Percentiles rank a stretch among this genome's conserved stretches.
phyloP scores from a whole-genome alignment of 2,888 invertebrate genomes.

The Corbicula japonica region DNA sequence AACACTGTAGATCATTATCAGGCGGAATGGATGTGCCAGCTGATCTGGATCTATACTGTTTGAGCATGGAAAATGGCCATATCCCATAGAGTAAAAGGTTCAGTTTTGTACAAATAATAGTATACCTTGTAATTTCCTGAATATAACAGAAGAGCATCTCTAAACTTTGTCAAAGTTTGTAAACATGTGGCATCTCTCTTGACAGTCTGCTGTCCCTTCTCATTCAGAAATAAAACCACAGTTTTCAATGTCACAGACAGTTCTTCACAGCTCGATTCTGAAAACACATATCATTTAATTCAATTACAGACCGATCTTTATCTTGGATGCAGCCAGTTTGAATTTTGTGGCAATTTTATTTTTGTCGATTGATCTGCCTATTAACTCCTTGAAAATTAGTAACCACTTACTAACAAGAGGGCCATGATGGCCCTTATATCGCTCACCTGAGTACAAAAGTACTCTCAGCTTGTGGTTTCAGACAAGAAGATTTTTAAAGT shows the following conservation, averaged over 20 bases:
- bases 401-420: too few relatives aligned
- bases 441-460: too few relatives aligned
- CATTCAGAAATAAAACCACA: conserved; percentile 26
- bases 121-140: conserved; percentile 4
- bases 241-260: conserved; percentile 9
- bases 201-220: conserved; percentile 3
- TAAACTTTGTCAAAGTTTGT: not conserved
- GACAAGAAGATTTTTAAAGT: too few relatives aligned
- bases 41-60: not conserved
- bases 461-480: too few relatives aligned
- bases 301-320: too few relatives aligned
- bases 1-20: not conserved
- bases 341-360: too few relatives aligned
- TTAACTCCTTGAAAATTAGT: too few relatives aligned
- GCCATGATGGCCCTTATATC: too few relatives aligned
- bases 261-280: not conserved
- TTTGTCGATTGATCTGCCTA: too few relatives aligned
- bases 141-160: not conserved
- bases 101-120: too few relatives aligned
- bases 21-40: not conserved
- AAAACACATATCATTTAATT: too few relatives aligned
- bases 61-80: not conserved
- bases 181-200: conserved; percentile 11
- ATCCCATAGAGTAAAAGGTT: not conserved
- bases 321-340: too few relatives aligned